Evolutionary conservation across 2,113 vertebrate genomes (phyloP).

Genomic region (Paraplagusia blochii): DNA sequence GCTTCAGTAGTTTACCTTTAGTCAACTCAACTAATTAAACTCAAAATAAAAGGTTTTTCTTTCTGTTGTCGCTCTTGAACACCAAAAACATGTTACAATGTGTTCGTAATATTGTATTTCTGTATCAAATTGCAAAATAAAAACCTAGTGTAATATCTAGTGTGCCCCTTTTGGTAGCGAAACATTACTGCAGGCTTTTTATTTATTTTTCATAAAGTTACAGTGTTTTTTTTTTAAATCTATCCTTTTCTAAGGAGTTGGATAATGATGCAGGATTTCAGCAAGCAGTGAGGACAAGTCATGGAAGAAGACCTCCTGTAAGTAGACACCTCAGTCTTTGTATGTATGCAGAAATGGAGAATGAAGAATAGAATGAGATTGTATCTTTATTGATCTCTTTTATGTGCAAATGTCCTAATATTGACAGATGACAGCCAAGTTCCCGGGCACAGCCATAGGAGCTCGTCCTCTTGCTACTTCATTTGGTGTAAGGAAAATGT

Average conservation of each 20-base stretch:
- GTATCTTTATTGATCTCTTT: background rate
- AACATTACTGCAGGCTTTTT: no score
- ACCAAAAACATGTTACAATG: no score
- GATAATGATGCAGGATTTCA: constrained; percentile 93
- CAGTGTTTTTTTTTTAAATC: no score
- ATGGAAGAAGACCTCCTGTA: constrained; percentile 92
- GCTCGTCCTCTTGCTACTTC: constrained; percentile 83
- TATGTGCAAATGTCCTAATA: constrained; percentile 4
- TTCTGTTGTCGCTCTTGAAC: no score
- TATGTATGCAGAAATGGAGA: background rate
- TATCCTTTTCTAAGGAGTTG: constrained; percentile 79
- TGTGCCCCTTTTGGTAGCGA: no score
- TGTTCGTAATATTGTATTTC: no score
- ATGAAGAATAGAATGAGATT: background rate
- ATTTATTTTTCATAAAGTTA: no score
- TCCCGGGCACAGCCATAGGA: constrained; percentile 82
- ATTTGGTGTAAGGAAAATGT: constrained; percentile 78
- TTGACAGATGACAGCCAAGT: constrained; percentile 87
- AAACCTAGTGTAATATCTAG: no score
- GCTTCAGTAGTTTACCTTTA: no score
- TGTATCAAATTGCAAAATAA: no score
- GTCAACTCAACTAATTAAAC: no score
- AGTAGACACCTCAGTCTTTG: constrained; percentile 37
- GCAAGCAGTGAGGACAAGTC: constrained; percentile 89
- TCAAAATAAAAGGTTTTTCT: no score